phyloP scores from a whole-genome alignment of 2,888 invertebrate species.

The Orchesella flavescens region DNA sequence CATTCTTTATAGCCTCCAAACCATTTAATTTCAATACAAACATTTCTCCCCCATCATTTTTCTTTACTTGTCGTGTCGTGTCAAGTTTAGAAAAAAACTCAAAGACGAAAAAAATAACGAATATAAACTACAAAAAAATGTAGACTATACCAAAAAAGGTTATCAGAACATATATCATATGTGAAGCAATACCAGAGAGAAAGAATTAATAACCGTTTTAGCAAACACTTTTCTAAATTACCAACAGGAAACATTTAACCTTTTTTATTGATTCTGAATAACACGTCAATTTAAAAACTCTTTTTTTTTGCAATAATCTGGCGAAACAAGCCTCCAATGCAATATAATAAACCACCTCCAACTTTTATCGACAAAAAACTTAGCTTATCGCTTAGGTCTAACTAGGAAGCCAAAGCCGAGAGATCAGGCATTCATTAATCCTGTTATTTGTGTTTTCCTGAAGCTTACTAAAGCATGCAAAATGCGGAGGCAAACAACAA shows the following conservation, averaged over 20 bases:
- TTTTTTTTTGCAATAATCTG: no score
- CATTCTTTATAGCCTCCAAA: constrained; percentile 27
- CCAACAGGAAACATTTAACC: constrained; percentile 1
- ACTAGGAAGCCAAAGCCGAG: no score
- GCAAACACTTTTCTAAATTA: neutral
- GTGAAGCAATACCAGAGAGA: neutral
- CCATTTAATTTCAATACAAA: constrained; percentile 21
- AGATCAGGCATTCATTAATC: no score
- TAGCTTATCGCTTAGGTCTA: no score
- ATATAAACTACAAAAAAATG: neutral
- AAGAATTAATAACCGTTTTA: neutral
- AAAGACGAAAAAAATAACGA: neutral
- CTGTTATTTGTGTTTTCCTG: no score
- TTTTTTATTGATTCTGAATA: constrained; percentile 25
- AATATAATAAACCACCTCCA: no score
- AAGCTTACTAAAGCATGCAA: no score
- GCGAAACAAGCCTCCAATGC: no score
- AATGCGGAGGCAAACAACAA: no score
- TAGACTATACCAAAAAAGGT: neutral
- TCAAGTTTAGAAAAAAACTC: no score
- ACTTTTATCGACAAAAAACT: no score
- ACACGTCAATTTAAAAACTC: neutral
- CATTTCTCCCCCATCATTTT: neutral
- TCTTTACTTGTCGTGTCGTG: neutral
- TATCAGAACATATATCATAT: constrained; percentile 22